A percentile compares a stretch with the other conserved stretches of the same genome.
Conservation (phyloP, 2,113 vertebrate species). For the Channa argus region DNA sequence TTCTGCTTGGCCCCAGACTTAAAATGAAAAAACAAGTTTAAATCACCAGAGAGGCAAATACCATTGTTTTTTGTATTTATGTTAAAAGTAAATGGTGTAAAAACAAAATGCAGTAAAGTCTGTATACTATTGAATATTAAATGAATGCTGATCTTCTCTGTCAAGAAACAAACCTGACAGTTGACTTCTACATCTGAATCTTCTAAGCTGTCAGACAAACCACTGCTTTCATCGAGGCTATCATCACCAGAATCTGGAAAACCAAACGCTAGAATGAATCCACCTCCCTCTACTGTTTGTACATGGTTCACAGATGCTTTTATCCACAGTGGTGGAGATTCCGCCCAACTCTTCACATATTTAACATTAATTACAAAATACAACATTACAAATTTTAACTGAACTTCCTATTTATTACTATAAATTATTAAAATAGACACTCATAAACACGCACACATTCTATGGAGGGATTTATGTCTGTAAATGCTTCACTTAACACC, state of each 20-base stretch:
- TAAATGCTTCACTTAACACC: too few relatives aligned
- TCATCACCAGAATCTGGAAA: conserved; percentile 24
- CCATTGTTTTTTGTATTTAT: neutral
- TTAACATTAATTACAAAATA: too few relatives aligned
- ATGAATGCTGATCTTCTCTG: too few relatives aligned
- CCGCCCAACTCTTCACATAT: too few relatives aligned
- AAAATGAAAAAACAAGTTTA: neutral
- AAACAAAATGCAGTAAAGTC: neutral
- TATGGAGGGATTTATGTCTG: too few relatives aligned
- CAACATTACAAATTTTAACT: too few relatives aligned
- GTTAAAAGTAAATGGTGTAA: neutral
- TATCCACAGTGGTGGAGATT: neutral
- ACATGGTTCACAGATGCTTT: neutral
- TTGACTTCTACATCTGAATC: conserved; percentile 1
- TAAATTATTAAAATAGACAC: too few relatives aligned
- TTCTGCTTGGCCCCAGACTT: fast-evolving
- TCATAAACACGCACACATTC: too few relatives aligned
- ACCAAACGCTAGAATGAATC: neutral
- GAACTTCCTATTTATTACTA: too few relatives aligned
- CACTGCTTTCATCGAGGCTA: neutral
- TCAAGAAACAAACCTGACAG: conserved; percentile 25
- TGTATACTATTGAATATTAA: too few relatives aligned
- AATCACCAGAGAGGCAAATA: neutral
- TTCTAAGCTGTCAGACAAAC: neutral
- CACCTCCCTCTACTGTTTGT: too few relatives aligned